These are phyloP conservation scores for Phylloscopus trochiloides DNA, from an alignment of 2,113 vertebrate species.

Conservation along the genomic window DNA sequence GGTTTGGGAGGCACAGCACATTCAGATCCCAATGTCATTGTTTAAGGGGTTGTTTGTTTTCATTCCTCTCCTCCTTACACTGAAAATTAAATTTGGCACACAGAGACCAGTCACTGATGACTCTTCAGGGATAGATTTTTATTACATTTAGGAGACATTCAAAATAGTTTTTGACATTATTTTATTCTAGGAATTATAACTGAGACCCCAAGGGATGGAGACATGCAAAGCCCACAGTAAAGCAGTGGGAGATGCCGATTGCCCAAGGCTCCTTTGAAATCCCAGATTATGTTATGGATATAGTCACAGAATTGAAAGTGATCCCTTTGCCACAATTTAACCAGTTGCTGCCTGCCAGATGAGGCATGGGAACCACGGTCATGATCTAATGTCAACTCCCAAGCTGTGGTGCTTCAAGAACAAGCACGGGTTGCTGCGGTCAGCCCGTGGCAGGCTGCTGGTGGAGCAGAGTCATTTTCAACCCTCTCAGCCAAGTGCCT, in stretches of 20 bases:
- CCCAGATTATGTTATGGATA: constrained; percentile 45
- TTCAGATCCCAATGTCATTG: constrained; percentile 31
- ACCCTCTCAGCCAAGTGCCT: neutral
- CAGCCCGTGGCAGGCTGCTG: neutral
- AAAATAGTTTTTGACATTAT: constrained; percentile 54
- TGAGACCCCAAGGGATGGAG: constrained; percentile 20
- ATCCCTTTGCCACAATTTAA: constrained; percentile 48
- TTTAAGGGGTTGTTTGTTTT: constrained; percentile 50
- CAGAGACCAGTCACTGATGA: constrained; percentile 9
- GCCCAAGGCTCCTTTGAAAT: constrained; percentile 50
- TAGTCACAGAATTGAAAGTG: constrained; percentile 46
- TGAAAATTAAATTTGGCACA: constrained; percentile 32
- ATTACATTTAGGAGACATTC: constrained; percentile 44
- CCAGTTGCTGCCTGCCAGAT: constrained; percentile 21
- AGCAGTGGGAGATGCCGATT: constrained; percentile 27
- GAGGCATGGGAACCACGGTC: neutral
- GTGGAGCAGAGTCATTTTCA: neutral
- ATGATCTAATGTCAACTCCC: neutral
- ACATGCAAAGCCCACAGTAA: neutral
- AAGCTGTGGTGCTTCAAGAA: neutral
- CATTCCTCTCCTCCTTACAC: neutral
- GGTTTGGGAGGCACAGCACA: neutral
- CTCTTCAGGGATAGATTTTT: constrained; percentile 56
- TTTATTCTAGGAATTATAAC: constrained; percentile 57
- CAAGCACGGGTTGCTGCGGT: rapidly evolving